phyloP scores from a whole-genome alignment of 2,888 invertebrate genomes.

The Oligia strigilis region DNA sequence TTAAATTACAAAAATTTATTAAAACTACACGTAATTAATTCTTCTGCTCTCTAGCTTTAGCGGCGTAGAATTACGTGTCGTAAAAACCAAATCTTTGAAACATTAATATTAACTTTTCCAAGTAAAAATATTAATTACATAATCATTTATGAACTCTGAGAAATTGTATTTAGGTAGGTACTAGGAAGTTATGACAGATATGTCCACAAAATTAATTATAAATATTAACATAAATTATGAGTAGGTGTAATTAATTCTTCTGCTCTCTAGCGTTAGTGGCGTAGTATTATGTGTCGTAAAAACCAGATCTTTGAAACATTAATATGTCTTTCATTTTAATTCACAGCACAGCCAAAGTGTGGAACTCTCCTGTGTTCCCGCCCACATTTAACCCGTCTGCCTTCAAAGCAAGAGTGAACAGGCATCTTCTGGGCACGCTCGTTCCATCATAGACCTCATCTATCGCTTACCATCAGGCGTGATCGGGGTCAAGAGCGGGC shows the following conservation, averaged over 20 bases:
- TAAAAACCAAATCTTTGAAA: not conserved
- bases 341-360: too few relatives aligned
- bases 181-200: too few relatives aligned
- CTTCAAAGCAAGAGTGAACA: too few relatives aligned
- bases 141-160: not conserved
- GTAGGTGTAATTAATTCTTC: not conserved
- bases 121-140: not conserved
- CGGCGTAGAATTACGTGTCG: not conserved
- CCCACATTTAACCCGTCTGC: too few relatives aligned
- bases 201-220: not conserved
- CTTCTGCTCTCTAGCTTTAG: not conserved
- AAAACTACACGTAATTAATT: not conserved
- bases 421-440: too few relatives aligned
- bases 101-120: not conserved
- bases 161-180: not conserved
- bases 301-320: not conserved
- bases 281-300: not conserved
- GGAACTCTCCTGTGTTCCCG: too few relatives aligned
- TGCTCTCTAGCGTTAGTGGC: not conserved
- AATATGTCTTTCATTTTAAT: not conserved
- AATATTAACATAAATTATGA: too few relatives aligned
- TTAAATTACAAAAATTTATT: not conserved
- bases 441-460: too few relatives aligned
- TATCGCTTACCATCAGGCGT: too few relatives aligned
- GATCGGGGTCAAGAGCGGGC: too few relatives aligned